These are phyloP conservation scores for Apodemia mormo DNA, from an alignment of 2,888 invertebrate species.

Conservation along the genomic window DNA sequence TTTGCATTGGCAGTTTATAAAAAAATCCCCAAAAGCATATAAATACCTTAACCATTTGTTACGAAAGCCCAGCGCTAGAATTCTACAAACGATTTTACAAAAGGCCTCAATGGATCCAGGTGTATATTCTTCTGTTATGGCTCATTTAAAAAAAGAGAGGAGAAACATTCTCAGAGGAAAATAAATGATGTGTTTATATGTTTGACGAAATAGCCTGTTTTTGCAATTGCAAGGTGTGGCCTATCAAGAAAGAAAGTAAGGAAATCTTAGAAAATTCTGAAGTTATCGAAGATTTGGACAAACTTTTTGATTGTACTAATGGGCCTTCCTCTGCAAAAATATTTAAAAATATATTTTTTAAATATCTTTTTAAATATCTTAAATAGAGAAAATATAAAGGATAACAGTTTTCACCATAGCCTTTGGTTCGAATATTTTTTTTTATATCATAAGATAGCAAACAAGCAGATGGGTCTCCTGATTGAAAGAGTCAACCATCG, in stretches of 20 bases:
- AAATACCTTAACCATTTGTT: background rate
- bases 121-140: background rate
- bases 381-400: no score
- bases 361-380: no score
- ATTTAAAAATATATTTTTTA: background rate
- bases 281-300: background rate
- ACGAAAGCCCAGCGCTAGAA: background rate
- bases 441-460: no score
- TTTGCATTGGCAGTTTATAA: conserved; percentile 13
- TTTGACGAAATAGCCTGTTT: conserved; percentile 37
- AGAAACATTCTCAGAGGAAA: conserved; percentile 22
- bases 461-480: no score
- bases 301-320: background rate
- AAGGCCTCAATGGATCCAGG: background rate
- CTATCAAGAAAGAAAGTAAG: background rate
- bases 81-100: background rate
- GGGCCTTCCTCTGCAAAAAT: background rate
- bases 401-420: no score
- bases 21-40: background rate
- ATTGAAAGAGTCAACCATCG: no score
- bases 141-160: conserved; percentile 20
- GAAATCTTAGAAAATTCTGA: background rate
- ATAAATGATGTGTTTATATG: conserved; percentile 28
- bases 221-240: background rate
- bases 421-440: no score